These are phyloP conservation scores for Gallinago jamesoni DNA, from an alignment of 2,113 vertebrate genomes.

Conservation along the genomic window DNA sequence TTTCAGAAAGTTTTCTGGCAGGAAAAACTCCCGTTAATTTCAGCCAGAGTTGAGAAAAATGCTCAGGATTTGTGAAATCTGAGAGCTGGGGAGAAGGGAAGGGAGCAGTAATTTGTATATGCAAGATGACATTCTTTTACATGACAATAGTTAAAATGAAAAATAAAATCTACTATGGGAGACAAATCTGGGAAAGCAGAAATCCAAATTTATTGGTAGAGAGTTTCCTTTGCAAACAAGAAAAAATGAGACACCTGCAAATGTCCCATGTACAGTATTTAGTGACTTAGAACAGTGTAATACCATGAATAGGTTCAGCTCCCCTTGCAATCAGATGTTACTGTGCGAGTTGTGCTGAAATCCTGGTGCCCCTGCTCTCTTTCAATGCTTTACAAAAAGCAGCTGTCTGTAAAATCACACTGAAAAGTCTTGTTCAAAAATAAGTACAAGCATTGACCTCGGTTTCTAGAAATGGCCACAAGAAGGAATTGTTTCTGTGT, in stretches of 20 bases:
- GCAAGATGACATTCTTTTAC: neutral
- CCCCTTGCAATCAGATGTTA: neutral
- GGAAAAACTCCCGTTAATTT: neutral
- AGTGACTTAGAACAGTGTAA: neutral
- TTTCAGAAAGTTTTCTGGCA: neutral
- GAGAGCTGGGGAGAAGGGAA: neutral
- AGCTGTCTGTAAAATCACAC: neutral
- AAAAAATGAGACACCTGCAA: neutral
- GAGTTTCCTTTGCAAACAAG: neutral
- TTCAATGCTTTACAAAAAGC: neutral
- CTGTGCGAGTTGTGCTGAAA: neutral
- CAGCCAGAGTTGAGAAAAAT: neutral
- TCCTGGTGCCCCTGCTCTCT: neutral
- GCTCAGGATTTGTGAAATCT: neutral
- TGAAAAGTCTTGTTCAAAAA: slow-evolving; percentile 19
- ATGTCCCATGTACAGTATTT: neutral
- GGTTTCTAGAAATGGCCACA: neutral
- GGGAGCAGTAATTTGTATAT: neutral
- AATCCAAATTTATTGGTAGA: neutral
- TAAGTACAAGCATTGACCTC: neutral
- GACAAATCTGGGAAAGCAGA: neutral
- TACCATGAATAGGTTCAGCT: neutral
- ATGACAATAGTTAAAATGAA: neutral
- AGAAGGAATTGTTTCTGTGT: slow-evolving; percentile 3
- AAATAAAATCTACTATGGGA: neutral